Percentiles rank a stretch among this genome's conserved stretches.
Conservation (phyloP, 2,113 vertebrate genomes). For the Piaya cayana region DNA sequence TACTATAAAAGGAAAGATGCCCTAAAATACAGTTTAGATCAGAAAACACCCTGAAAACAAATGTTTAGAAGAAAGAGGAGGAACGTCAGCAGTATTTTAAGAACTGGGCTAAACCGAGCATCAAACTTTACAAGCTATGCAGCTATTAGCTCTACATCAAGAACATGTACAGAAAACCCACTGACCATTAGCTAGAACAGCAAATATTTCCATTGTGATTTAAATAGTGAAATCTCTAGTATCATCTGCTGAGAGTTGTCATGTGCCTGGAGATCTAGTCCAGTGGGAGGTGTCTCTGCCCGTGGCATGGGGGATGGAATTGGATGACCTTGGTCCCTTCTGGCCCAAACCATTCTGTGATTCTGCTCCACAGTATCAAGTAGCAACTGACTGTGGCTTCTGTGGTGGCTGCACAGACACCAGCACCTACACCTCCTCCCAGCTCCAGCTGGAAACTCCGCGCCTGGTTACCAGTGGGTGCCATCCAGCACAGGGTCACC, state of each 20-base stretch:
- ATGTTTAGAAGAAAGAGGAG: neutral
- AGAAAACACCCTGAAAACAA: neutral
- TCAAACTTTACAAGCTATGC: neutral
- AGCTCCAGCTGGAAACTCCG: neutral
- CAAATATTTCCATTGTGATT: neutral
- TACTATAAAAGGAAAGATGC: neutral
- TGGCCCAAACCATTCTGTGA: too few relatives aligned
- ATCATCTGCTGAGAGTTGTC: neutral
- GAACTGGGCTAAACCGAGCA: neutral
- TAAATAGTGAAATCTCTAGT: neutral
- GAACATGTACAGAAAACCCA: neutral
- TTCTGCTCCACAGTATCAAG: neutral
- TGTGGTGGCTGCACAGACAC: neutral
- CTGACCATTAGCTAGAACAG: neutral
- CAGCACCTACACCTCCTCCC: neutral
- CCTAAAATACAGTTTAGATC: neutral
- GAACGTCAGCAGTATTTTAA: neutral
- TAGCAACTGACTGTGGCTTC: neutral
- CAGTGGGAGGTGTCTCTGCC: too few relatives aligned
- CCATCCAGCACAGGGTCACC: neutral
- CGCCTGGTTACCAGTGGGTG: neutral
- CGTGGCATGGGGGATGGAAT: too few relatives aligned
- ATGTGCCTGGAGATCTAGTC: neutral
- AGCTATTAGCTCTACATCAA: neutral
- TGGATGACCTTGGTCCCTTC: too few relatives aligned